Base-by-base conservation (phyloP, 53 echinoderm and acorn worm genomes). In the Glandiceps talaboti region DNA sequence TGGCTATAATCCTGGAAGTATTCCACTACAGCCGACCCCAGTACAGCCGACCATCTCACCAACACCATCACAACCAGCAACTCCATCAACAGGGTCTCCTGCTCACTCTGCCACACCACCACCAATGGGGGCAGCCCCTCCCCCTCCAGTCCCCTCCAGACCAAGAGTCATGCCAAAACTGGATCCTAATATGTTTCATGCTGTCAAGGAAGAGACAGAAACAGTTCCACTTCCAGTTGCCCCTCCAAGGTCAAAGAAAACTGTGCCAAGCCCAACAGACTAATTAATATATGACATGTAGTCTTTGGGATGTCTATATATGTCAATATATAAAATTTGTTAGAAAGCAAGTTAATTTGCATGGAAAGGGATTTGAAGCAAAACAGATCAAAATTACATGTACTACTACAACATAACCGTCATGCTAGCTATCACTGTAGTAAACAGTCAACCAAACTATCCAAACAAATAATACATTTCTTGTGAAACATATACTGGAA, bases 101-200 rank as follows among this genome's bases (percentile, higher is more conserved):
- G 26, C 33, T 32, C 33, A 27, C 29, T 27, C 30, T 32, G 79
- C 33, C 31, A 25, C 28, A 10, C 32, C 32, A 28, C 26, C 32
- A 32, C 27, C 79, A 31, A 28, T 33, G 33, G 33, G 33, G 28
- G 79, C 6, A 33, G 33, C n/a, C 10, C 79, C 79, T 32, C 79
- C 79, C 10, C 79, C 79, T 26, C 79, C 79, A 1, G 32, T 79
- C 33, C 79, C 79, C 1, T 6, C 79, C 1, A 79, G 79, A 26
- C 79, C 79, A 14, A 79, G 79, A 32, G 33, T 33, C 32, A 28
- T 33, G 27, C 79, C 79, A 14, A 32, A 32, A 32, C 64, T 45
- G 64, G 64, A 45, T 6, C 20, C 64, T 45, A 12, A 6, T 12
- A 12, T 45, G 20, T 20, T 45, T 6, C 64, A 45, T 12, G 64